Evolutionary conservation across 2,797 vertebrate species (phyloP).

Genomic region (Hybognathus amarus): DNA sequence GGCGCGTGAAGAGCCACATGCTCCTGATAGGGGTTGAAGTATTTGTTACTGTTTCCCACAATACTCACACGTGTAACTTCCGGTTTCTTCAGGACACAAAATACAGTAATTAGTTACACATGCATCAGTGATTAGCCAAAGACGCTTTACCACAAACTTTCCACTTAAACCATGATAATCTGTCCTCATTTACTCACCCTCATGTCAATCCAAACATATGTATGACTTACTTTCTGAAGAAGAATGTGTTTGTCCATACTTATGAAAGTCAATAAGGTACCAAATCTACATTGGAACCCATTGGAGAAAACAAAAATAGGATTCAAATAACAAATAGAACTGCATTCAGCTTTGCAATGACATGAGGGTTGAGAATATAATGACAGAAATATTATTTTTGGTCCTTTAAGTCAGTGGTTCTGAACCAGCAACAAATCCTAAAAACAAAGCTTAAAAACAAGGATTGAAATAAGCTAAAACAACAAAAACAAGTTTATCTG

Average conservation of each 20-base stretch:
- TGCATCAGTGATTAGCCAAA: background rate
- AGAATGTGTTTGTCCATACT: constrained; percentile 1
- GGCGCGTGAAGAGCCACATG: constrained; percentile 96
- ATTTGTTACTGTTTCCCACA: constrained; percentile 99
- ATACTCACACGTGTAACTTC: constrained; percentile 96
- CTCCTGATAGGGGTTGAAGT: constrained; percentile 99
- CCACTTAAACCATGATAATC: background rate
- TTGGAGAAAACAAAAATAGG: background rate
- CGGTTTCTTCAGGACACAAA: constrained; percentile 85
- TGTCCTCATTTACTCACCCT: constrained; percentile 40
- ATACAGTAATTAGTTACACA: background rate
- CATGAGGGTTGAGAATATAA: constrained; percentile 6
- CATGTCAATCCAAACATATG: background rate
- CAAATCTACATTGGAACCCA: constrained; percentile 7
- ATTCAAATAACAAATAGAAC: background rate
- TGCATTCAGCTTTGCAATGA: background rate
- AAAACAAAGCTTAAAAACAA: background rate
- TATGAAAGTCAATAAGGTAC: background rate
- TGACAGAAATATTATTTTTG: background rate
- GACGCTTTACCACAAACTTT: background rate
- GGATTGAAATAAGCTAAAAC: background rate
- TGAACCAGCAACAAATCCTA: background rate
- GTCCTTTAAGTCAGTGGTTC: background rate
- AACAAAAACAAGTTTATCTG: background rate
- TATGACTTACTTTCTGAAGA: background rate